Base-by-base conservation (phyloP, 2,888 invertebrate genomes). In the Chaetogeoica ovagalla region DNA sequence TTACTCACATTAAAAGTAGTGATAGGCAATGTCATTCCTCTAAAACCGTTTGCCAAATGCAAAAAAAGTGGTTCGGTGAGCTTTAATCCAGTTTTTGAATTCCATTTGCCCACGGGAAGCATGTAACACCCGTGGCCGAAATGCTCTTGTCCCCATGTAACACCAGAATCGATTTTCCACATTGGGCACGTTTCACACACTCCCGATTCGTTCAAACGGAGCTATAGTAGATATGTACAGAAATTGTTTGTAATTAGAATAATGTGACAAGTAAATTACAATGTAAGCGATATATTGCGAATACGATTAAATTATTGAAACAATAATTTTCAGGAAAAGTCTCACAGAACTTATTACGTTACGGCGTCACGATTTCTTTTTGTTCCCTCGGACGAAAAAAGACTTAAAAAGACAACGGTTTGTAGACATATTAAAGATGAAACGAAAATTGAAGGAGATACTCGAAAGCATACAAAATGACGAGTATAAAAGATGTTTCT, bases 21-120 rank as follows among this genome's bases (percentile, higher is more conserved):
- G 52, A 95, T 88, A 0, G 93, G 91, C 82, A 96, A 86, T 23
- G 87, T 89, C 83, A 91, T 91, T 48, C 92, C 91, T 68, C 94
- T 88, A 84, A 95, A 95, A 15, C 94, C 93, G 82, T 95, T 91
- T 1, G 88, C 89, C 0, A 92, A 89, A 84, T 95, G 94, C 0
- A 94, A 94, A 86, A 95, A 95, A 55, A 94, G 85, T 19, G 90
- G 89, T 84, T 95, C 94, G 0, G 87, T 87, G 83, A 92, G 88
- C 62, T 88, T 87, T 52, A 91, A 87, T 0, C 94, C 94, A 82
- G 90, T 89, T 55, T 90, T 88, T 0, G 93, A 91, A 81, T 90
- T 89, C 95, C 95, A 95, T 57, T 86, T 88, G 1, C 94, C 95
- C 3, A 92, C 90, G 85, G 91, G 84, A 17, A 89, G 84, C 57